phyloP scores from a whole-genome alignment of 2,113 vertebrate species.

The Kobus ellipsiprymnus region DNA sequence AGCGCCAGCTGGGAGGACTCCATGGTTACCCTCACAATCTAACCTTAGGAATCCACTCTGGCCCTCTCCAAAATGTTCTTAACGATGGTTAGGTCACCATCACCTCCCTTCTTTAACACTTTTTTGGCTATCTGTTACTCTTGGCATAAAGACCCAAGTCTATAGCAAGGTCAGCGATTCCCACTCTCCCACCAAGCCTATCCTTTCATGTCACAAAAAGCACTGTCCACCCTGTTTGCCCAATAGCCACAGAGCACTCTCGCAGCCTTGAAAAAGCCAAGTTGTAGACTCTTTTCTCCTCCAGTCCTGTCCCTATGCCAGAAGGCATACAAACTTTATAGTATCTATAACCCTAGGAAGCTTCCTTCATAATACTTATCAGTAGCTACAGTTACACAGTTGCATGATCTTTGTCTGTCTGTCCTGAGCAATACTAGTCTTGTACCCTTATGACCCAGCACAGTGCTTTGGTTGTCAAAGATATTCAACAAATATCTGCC shows the following conservation, averaged over 20 bases:
- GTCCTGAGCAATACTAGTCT: background rate
- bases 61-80: background rate
- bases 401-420: background rate
- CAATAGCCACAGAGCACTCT: background rate
- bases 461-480: background rate
- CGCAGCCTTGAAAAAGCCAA: background rate
- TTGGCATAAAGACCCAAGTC: background rate
- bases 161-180: background rate
- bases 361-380: background rate
- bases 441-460: background rate
- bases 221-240: background rate
- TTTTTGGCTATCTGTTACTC: background rate
- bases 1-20: background rate
- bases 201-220: background rate
- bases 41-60: background rate
- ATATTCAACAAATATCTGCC: background rate
- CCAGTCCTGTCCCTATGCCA: background rate
- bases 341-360: background rate
- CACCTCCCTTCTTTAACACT: background rate
- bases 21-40: background rate
- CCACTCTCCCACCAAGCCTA: background rate
- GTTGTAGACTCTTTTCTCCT: background rate
- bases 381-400: no score
- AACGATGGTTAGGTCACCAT: background rate
- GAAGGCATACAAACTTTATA: background rate